Conservation (phyloP, 2,888 invertebrate species). For the Cheilosia urbana region DNA sequence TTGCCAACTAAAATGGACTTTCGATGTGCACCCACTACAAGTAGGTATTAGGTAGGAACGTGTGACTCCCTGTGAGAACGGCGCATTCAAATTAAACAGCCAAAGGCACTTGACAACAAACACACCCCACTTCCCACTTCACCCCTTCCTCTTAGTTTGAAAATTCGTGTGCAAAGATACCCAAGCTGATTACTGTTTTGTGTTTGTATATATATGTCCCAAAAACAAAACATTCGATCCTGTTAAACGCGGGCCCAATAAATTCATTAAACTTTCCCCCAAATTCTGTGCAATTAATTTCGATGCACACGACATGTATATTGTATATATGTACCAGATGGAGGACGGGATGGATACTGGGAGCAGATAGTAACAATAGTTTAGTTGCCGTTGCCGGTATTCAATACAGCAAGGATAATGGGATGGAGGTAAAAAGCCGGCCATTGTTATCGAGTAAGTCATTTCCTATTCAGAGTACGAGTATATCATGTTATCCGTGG, state of each 20-base stretch:
- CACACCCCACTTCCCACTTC: neutral
- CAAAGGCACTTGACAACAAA: conserved; percentile 21
- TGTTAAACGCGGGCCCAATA: conserved; percentile 23
- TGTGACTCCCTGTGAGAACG: neutral
- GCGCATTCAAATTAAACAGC: conserved; percentile 35
- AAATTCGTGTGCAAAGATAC: conserved; percentile 26
- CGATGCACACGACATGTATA: neutral
- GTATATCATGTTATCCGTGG: conserved; percentile 27
- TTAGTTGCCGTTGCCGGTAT: conserved; percentile 20
- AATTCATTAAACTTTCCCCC: conserved; percentile 47
- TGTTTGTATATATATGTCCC: neutral
- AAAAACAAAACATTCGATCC: conserved; percentile 37
- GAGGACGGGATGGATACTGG: neutral
- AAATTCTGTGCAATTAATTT: conserved; percentile 27
- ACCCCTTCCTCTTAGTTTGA: no score
- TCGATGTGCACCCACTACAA: neutral
- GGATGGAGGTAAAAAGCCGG: conserved; percentile 22
- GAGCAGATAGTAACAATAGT: conserved; percentile 5
- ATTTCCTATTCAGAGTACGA: conserved; percentile 55
- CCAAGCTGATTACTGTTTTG: conserved; percentile 36
- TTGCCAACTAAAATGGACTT: conserved; percentile 20
- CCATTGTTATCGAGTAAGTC: conserved; percentile 59
- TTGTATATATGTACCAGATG: no score
- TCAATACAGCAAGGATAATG: conserved; percentile 30
- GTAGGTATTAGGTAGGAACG: neutral